Conservation (phyloP, 2,888 invertebrate genomes). For the Labia minor region DNA sequence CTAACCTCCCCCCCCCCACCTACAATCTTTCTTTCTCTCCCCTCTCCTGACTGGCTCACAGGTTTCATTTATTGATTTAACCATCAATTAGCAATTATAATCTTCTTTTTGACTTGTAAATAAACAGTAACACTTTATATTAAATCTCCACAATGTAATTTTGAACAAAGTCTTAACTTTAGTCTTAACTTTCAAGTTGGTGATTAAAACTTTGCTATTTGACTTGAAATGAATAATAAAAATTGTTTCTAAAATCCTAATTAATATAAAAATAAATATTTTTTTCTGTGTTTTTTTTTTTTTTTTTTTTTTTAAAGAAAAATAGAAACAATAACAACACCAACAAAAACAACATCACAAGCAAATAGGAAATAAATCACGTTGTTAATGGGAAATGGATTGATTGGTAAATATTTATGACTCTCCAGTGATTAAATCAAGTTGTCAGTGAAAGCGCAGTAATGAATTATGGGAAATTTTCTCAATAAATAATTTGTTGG, state of each 20-base stretch:
- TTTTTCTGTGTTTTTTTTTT: too few relatives aligned
- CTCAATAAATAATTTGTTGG: neutral
- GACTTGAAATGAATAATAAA: neutral
- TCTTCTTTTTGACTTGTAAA: slow-evolving; percentile 7
- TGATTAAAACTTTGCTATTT: slow-evolving; percentile 13
- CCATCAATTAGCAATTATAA: slow-evolving; percentile 3
- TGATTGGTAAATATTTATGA: neutral
- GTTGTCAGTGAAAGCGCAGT: neutral
- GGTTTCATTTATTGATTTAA: neutral
- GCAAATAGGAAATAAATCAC: neutral
- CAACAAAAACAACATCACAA: too few relatives aligned
- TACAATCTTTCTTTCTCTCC: too few relatives aligned
- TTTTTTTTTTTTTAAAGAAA: too few relatives aligned
- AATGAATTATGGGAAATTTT: neutral
- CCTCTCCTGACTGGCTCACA: too few relatives aligned
- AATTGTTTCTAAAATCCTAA: neutral
- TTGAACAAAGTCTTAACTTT: neutral
- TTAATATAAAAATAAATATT: neutral
- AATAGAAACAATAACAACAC: too few relatives aligned
- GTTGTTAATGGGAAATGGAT: neutral
- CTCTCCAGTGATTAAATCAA: neutral
- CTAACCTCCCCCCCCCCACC: too few relatives aligned
- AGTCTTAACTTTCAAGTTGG: neutral
- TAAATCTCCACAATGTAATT: neutral
- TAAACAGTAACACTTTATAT: slow-evolving; percentile 13